Percentiles rank a stretch among this genome's conserved stretches.
phyloP scores from a whole-genome alignment of 2,888 invertebrate genomes.

The Nezara viridula region DNA sequence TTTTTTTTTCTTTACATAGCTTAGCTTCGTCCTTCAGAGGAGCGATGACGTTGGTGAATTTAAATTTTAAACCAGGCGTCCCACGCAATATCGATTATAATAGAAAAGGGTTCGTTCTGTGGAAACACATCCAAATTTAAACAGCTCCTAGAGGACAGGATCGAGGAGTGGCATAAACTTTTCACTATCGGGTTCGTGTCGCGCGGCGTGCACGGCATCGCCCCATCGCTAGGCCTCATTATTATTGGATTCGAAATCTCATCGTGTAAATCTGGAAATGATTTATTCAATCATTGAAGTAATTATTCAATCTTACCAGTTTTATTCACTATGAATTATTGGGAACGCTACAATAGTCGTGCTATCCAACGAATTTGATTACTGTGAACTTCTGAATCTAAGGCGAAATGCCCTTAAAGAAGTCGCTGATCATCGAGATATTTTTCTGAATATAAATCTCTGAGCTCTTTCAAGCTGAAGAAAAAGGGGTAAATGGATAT shows the following conservation, averaged over 20 bases:
- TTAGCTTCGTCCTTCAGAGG: neutral
- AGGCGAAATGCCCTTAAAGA: too few species aligned
- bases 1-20: neutral
- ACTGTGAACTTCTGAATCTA: too few species aligned
- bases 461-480: too few species aligned
- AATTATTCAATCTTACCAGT: too few species aligned
- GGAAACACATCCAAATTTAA: conserved; percentile 30
- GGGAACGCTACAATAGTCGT: neutral
- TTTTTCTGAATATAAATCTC: too few species aligned
- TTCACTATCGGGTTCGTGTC: neutral
- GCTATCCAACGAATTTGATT: neutral
- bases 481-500: too few species aligned
- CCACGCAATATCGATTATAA: conserved; percentile 13
- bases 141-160: neutral
- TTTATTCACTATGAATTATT: neutral
- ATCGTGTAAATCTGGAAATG: neutral
- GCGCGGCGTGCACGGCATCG: neutral
- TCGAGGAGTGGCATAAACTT: neutral
- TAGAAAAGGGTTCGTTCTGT: neutral
- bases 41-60: neutral
- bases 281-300: too few species aligned
- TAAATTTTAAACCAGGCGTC: conserved; percentile 6
- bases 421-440: too few species aligned
- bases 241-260: neutral
- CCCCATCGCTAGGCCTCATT: neutral